Percentiles rank a stretch among this genome's conserved stretches.
Evolutionary conservation across 2,888 invertebrate genomes (phyloP).

Genomic region (Scaeva pyrastri): DNA sequence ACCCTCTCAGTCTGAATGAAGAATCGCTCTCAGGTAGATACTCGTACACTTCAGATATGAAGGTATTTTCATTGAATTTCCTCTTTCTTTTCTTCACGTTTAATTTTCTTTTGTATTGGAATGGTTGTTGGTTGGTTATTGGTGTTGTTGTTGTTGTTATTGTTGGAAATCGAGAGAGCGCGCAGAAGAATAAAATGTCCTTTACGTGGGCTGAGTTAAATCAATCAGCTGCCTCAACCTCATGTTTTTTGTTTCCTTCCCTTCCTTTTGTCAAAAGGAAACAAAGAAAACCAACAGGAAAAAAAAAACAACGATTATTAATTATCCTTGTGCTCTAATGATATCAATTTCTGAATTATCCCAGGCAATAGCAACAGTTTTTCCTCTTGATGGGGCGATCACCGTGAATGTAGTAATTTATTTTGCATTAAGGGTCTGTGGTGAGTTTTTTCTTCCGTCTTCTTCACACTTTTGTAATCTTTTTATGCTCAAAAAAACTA

Average conservation of each 20-base stretch:
- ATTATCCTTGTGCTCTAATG: constrained; percentile 47
- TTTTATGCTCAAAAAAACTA: constrained; percentile 18
- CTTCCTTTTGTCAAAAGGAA: constrained; percentile 14
- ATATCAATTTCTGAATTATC: constrained; percentile 47
- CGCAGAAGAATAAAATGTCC: constrained; percentile 30
- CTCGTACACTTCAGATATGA: constrained; percentile 62
- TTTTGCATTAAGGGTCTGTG: constrained; percentile 62
- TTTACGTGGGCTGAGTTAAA: constrained; percentile 49
- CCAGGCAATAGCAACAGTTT: constrained; percentile 44
- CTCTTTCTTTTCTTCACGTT: constrained; percentile 35
- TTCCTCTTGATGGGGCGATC: constrained; percentile 16
- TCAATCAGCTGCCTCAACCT: constrained; percentile 74
- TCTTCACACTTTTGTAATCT: neutral
- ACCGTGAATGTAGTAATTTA: constrained; percentile 54
- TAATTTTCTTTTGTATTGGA: too few relatives aligned
- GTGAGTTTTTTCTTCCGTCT: constrained; percentile 10
- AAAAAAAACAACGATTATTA: constrained; percentile 42
- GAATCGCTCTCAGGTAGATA: constrained; percentile 66
- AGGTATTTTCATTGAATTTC: constrained; percentile 71
- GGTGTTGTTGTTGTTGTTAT: neutral
- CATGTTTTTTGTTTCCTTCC: constrained; percentile 1
- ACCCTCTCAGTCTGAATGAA: constrained; percentile 32
- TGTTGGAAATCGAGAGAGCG: constrained; percentile 50
- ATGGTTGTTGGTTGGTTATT: constrained; percentile 2
- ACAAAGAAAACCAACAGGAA: constrained; percentile 30